Evolutionary conservation across 2,113 vertebrate species (phyloP), one percentile per base, ranked within the genome.

Genomic region (Megaleporinus macrocephalus): DNA sequence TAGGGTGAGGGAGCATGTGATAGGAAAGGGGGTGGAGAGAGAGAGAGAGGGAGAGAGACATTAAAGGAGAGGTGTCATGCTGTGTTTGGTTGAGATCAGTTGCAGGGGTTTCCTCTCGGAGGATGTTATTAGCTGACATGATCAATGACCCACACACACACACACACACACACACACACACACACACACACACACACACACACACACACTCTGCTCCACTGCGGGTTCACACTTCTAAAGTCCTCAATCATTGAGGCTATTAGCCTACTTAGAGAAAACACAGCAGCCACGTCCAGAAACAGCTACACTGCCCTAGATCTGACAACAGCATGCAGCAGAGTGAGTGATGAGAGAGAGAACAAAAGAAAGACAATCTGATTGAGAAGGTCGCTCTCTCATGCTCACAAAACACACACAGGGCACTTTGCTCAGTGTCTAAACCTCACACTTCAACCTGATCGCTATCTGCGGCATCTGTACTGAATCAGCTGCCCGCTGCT

Each of bases 241-340:
- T 74, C 72, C 51, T 74, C 72, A 74, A 74, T 74, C 72, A 57
- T 74, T 29, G 26, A 57, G 26, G 51, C 72, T 44, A 76, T 81
- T 81, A 51, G 26, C 71, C 73, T 59, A 74, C 49, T 74, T 74
- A 74, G 49, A 30, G 29, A 74, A 74, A 73, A 73, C 70, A 73
- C 44, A 24, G 47, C 27, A 24, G 70, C 53, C 73, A 33, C 53
- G 29, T 59, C 72, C 72, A 29, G 29, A 27, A 74, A 74, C 51
- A 73, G 70, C 70, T 73, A 9, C 27, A 66, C 63, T 66, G 63
- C 27, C 63, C 63, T 66, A 66, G 63, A 66, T 66, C 63, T 66
- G 63, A 66, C 63, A 66, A 16, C 63, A 66, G 63, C 63, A 33
- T 33, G 29, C 15, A 66, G 63, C 26, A 30, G 63, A 66, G 63